Base-by-base conservation (phyloP, 2,797 vertebrate genomes). In the Pseudomugil tenellus region DNA sequence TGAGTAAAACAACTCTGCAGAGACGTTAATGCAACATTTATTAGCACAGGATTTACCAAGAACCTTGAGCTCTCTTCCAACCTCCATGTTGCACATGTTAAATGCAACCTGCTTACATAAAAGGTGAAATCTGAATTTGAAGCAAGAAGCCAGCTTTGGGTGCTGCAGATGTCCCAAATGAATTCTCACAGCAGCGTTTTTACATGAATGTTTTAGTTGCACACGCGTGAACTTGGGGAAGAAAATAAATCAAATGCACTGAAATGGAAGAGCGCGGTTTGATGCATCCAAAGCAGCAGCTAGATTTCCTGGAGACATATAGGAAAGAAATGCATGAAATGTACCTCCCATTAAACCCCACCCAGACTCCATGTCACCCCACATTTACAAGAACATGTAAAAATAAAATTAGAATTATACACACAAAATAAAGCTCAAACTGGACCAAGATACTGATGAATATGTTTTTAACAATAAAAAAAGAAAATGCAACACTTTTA, bases 171-270 rank as follows among this genome's bases (percentile, higher is more conserved):
- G 12, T 52, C 28, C 17, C 5, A 23, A n/a, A 53, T 48, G 16
- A 69, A 58, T 46, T 69, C 9, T 14, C 41, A 28, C n/a, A 10
- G 64, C 37, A 28, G 25, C 16, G 2, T 29, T 21, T 39, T 48
- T 19, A 52, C 2, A 25, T 23, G 6, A 67, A 9, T 10, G 10
- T 19, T 64, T 51, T 4, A 29, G 35, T 23, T 41, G 4, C 8
- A 57, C 56, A 55, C 35, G 53, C 1, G 19, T 3, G 28, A 26
- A 31, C 11, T 21, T 29, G 0, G 21, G 23, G 26, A 14, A 35
- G 39, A 51, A 13, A 52, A 63, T 67, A 51, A 68, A 19, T 48
- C 6, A 29, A 48, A 59, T 55, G 16, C 29, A n/a, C 28, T 52
- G 51, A 48, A 55, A 25, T 57, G 25, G 14, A 57, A 19, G 10